These are phyloP conservation scores for Achlya flavicornis DNA, from an alignment of 2,888 invertebrate species.

Conservation along the genomic window DNA sequence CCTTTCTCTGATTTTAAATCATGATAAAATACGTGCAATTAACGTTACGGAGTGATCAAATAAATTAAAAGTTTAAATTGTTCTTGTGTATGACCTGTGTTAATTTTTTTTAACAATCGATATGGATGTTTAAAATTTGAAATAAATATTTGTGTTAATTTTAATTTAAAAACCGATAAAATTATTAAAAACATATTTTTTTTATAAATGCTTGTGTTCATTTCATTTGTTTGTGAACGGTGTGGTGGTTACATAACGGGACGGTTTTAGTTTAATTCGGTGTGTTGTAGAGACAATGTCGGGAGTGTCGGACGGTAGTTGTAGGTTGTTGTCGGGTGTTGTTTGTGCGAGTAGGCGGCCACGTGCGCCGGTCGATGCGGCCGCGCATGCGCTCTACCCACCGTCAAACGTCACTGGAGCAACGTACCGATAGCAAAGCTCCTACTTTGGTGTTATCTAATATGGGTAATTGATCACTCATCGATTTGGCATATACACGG, in stretches of 20 bases:
- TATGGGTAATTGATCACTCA: constrained; percentile 44
- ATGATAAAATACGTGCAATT: constrained; percentile 18
- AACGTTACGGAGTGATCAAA: neutral
- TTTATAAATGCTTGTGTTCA: neutral
- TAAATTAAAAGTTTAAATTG: no score
- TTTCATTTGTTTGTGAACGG: neutral
- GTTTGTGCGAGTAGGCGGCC: constrained; percentile 54
- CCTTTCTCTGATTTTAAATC: constrained; percentile 26
- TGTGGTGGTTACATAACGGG: neutral
- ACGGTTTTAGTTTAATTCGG: constrained; percentile 13
- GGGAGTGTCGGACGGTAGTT: constrained; percentile 22
- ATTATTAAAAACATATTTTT: no score
- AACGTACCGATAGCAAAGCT: constrained; percentile 20
- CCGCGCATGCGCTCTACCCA: constrained; percentile 61
- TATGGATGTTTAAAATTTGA: no score
- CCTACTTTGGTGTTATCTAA: constrained; percentile 37
- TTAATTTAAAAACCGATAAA: no score
- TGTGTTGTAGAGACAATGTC: constrained; percentile 21
- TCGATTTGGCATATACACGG: constrained; percentile 32
- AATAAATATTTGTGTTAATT: no score
- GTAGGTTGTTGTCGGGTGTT: constrained; percentile 30
- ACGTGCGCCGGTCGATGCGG: constrained; percentile 76
- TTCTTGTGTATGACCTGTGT: no score
- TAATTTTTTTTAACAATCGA: no score
- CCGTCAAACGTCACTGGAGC: constrained; percentile 54